A percentile compares a stretch with the other conserved stretches of the same genome.
phyloP scores from a whole-genome alignment of 2,113 vertebrate species.

The Formicarius rufipectus region DNA sequence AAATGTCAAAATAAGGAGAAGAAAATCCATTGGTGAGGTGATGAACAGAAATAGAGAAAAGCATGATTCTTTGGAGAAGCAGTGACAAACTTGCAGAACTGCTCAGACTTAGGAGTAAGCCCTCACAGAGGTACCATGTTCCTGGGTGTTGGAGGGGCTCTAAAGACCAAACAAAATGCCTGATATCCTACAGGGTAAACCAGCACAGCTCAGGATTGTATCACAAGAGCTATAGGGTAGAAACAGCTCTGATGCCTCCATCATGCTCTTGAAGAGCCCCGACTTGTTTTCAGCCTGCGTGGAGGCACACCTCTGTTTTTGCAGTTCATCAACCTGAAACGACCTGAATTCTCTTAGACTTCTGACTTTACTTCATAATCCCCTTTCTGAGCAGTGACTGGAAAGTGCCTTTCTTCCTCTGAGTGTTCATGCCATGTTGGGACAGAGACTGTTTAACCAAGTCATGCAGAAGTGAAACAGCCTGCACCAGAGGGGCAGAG shows the following conservation, averaged over 20 bases:
- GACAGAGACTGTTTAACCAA: not conserved
- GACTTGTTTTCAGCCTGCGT: not conserved
- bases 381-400: not conserved
- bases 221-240: not conserved
- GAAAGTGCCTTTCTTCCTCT: not conserved
- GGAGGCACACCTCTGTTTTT: not conserved
- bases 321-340: not conserved
- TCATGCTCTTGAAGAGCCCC: not conserved
- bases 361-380: not conserved
- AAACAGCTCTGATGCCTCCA: not conserved
- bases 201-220: not conserved
- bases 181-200: not conserved
- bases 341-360: not conserved
- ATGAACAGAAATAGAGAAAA: not conserved
- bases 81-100: not conserved
- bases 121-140: not conserved
- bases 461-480: not conserved
- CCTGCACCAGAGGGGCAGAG: not conserved
- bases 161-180: not conserved
- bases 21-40: not conserved
- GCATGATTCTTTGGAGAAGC: not conserved
- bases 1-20: not conserved
- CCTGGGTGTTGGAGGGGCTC: not conserved
- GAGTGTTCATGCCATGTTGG: not conserved
- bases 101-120: not conserved